These are phyloP conservation scores for Diploscapter pachys DNA, from an alignment of 1,140 invertebrate species.

Conservation along the genomic window DNA sequence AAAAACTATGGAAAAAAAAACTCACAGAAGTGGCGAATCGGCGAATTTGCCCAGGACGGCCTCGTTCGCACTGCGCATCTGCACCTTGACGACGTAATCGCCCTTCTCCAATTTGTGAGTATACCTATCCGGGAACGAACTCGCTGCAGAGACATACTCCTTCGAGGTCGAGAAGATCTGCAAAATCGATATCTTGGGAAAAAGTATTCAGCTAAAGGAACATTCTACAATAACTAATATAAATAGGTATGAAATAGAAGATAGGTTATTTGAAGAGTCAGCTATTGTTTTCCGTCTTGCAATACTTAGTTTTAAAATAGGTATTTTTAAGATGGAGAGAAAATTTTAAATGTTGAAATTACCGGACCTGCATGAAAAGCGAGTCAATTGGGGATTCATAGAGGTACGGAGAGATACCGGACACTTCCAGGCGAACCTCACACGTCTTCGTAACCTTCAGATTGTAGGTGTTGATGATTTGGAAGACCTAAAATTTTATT, in stretches of 20 bases:
- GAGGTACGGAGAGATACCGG: slow-evolving; percentile 77
- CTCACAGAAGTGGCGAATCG: slow-evolving; percentile 68
- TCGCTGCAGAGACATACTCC: slow-evolving; percentile 76
- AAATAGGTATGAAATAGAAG: not conserved
- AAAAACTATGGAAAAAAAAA: slow-evolving; percentile 61
- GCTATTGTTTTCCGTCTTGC: too few relatives aligned
- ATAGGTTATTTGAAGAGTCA: not conserved
- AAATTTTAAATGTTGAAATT: too few relatives aligned
- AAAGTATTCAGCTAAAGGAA: too few relatives aligned
- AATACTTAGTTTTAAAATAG: too few relatives aligned
- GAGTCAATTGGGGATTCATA: slow-evolving; percentile 93
- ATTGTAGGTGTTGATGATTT: not conserved
- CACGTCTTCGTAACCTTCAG: slow-evolving; percentile 24
- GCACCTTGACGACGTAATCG: slow-evolving; percentile 81
- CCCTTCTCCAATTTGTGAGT: slow-evolving; percentile 84
- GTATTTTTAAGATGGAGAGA: too few relatives aligned
- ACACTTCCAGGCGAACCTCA: slow-evolving; percentile 59
- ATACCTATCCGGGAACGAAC: slow-evolving; percentile 84
- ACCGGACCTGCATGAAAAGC: slow-evolving; percentile 73
- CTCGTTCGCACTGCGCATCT: slow-evolving; percentile 82
- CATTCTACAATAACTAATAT: slow-evolving; percentile 66
- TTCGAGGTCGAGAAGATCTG: slow-evolving; percentile 79
- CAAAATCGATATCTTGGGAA: too few relatives aligned
- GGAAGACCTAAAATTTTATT: slow-evolving; percentile 9
- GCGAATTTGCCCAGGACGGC: slow-evolving; percentile 78